phyloP scores from a whole-genome alignment of 2,888 invertebrate genomes.

The Ectemnius cavifrons region DNA sequence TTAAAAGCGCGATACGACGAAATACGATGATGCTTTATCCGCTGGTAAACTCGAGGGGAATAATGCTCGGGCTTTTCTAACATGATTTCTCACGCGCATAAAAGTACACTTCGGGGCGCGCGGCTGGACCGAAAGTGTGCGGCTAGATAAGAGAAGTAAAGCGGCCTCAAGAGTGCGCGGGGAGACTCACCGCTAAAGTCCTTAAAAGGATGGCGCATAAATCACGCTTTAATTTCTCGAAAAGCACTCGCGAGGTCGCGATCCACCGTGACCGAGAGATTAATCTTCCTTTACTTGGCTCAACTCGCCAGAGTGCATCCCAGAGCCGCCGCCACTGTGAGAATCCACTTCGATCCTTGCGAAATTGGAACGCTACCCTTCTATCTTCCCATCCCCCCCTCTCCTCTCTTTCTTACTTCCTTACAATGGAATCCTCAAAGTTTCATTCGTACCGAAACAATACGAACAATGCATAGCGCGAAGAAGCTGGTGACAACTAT shows the following conservation, averaged over 20 bases:
- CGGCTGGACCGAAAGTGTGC: too few species aligned
- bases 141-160: conserved; percentile 38
- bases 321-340: too few species aligned
- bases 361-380: not conserved
- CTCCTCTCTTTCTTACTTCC: too few species aligned
- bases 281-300: conserved; percentile 34
- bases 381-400: too few species aligned
- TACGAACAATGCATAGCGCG: too few species aligned
- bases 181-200: conserved; percentile 24
- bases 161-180: conserved; percentile 33
- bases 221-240: conserved; percentile 44
- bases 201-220: conserved; percentile 53
- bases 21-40: conserved; percentile 8
- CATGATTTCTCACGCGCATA: not conserved
- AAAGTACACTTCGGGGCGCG: not conserved
- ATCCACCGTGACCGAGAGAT: conserved; percentile 32
- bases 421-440: too few species aligned
- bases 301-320: not conserved
- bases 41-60: too few species aligned
- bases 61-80: too few species aligned
- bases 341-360: not conserved
- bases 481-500: too few species aligned
- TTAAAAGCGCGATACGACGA: too few species aligned
- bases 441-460: too few species aligned
- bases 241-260: conserved; percentile 32